Evolutionary conservation across 2,888 invertebrate species (phyloP).

Genomic region (Chaetoderma sp.): DNA sequence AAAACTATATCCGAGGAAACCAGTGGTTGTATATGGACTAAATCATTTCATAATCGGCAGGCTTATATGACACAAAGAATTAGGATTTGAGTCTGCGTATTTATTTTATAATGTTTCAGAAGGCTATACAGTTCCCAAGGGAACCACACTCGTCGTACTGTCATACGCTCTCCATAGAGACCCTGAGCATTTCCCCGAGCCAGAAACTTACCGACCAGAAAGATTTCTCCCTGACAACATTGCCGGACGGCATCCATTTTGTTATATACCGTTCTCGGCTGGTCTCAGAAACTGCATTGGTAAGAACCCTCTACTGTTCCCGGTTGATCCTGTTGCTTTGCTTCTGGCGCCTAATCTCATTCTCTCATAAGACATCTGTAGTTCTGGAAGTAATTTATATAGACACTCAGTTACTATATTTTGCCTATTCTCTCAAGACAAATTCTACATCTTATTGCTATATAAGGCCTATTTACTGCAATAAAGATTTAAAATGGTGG

Average conservation of each 20-base stretch:
- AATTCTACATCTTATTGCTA: too few relatives aligned
- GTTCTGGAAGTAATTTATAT: too few relatives aligned
- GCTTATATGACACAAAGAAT: background rate
- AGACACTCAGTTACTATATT: too few relatives aligned
- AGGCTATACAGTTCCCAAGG: conserved; percentile 43
- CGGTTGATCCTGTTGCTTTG: too few relatives aligned
- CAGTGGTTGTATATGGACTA: too few relatives aligned
- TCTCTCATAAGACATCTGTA: too few relatives aligned
- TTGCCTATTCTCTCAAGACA: too few relatives aligned
- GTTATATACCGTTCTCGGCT: conserved; percentile 71
- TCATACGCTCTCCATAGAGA: conserved; percentile 73
- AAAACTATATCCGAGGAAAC: too few relatives aligned
- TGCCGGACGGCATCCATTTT: conserved; percentile 77
- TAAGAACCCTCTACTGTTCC: conserved; percentile 45
- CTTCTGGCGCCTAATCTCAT: too few relatives aligned
- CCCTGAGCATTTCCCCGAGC: conserved; percentile 76
- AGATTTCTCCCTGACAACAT: conserved; percentile 80
- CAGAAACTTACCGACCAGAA: conserved; percentile 83
- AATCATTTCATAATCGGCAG: background rate
- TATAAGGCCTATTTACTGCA: too few relatives aligned
- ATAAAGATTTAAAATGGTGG: too few relatives aligned
- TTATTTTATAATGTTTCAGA: conserved; percentile 27
- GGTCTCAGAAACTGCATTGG: conserved; percentile 72
- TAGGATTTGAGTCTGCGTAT: background rate
- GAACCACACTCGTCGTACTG: conserved; percentile 51